Evolutionary conservation across 2,113 vertebrate genomes (phyloP).

Genomic region (Acinonyx jubatus): DNA sequence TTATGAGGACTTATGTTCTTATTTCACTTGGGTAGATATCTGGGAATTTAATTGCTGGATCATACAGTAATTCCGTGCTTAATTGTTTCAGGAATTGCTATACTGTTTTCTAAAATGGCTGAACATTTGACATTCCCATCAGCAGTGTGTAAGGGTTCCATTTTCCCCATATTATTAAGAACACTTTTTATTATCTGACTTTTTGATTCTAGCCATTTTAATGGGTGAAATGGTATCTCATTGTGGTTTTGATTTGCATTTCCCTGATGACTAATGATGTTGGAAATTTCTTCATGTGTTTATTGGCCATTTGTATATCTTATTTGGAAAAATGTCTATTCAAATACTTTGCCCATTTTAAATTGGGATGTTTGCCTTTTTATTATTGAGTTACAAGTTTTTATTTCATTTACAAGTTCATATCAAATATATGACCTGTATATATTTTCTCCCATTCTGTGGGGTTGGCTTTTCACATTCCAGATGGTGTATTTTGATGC

Average conservation of each 20-base stretch:
- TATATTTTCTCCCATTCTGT: not conserved
- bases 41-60: not conserved
- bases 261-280: not conserved
- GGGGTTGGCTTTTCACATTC: not conserved
- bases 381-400: not conserved
- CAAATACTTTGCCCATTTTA: not conserved
- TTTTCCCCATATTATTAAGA: not conserved
- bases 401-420: not conserved
- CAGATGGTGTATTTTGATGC: not conserved
- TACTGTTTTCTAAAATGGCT: constrained; percentile 4
- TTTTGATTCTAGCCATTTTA: not conserved
- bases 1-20: not conserved
- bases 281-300: not conserved
- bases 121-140: not conserved
- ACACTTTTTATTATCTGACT: not conserved
- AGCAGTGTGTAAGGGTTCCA: not conserved
- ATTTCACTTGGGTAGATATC: not conserved
- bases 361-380: not conserved
- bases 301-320: not conserved
- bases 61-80: not conserved
- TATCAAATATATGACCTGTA: not conserved
- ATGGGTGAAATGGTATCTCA: not conserved
- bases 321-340: not conserved
- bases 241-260: not conserved
- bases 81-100: not conserved